Evolutionary conservation across 2,888 invertebrate species (phyloP).

Genomic region (Andricus curvator): DNA sequence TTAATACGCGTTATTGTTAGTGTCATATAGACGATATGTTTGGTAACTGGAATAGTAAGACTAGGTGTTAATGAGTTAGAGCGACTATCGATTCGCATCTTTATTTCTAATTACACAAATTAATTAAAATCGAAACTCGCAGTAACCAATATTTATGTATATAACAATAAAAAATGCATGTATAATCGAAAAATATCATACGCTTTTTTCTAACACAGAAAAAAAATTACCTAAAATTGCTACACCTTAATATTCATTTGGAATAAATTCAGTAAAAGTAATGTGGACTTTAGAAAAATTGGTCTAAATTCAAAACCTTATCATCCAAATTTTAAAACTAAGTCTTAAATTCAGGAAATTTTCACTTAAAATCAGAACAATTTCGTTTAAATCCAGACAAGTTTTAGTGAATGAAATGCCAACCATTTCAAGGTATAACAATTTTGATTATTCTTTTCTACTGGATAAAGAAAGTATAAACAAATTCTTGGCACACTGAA

Average conservation of each 20-base stretch:
- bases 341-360: too few species aligned
- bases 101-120: background rate
- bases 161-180: background rate
- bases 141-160: background rate
- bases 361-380: too few species aligned
- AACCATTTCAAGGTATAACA: too few species aligned
- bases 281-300: too few species aligned
- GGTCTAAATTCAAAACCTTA: too few species aligned
- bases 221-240: too few species aligned
- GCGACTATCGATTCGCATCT: background rate
- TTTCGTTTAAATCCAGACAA: too few species aligned
- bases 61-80: slow-evolving; percentile 65
- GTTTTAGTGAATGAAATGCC: too few species aligned
- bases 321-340: too few species aligned
- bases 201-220: background rate
- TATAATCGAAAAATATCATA: background rate
- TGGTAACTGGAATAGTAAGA: slow-evolving; percentile 67
- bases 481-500: slow-evolving; percentile 44
- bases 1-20: slow-evolving; percentile 53
- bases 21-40: slow-evolving; percentile 62
- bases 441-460: too few species aligned
- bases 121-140: slow-evolving; percentile 29
- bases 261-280: too few species aligned
- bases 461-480: background rate
- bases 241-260: too few species aligned